Conservation (phyloP, 2,113 vertebrate species). For the Lanius collurio region DNA sequence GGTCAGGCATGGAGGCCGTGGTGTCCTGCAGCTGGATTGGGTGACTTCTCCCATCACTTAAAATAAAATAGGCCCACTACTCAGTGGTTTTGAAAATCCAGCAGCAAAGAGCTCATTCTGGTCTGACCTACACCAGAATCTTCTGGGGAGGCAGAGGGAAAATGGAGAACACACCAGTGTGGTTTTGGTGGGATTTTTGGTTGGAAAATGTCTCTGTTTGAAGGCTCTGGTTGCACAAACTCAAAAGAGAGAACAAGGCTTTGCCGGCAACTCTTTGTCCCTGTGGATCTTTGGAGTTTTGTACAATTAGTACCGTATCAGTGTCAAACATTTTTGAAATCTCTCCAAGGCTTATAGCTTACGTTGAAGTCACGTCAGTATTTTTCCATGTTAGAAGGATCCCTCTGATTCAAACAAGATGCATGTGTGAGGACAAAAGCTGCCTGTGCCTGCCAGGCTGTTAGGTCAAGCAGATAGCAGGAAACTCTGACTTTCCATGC, state of each 20-base stretch:
- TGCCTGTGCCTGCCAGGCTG: slow-evolving; percentile 33
- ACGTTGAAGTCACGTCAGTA: background rate
- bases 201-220: background rate
- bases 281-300: background rate
- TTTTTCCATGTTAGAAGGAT: background rate
- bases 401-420: background rate
- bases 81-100: background rate
- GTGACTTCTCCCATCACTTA: background rate
- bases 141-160: background rate
- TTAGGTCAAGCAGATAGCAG: background rate
- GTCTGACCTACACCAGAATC: fast-evolving
- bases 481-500: slow-evolving; percentile 6
- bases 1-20: background rate
- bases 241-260: background rate
- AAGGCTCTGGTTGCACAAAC: background rate
- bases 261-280: background rate
- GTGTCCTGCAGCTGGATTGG: background rate
- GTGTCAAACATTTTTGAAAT: background rate
- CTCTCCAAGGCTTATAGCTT: background rate
- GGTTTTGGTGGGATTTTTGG: background rate
- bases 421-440: background rate
- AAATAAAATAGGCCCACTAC: fast-evolving
- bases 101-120: background rate
- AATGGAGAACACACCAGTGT: background rate
- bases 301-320: background rate